Evolutionary conservation across 2,113 vertebrate genomes (phyloP), one percentile per base, ranked within the genome.

Genomic region (Hoplias malabaricus): DNA sequence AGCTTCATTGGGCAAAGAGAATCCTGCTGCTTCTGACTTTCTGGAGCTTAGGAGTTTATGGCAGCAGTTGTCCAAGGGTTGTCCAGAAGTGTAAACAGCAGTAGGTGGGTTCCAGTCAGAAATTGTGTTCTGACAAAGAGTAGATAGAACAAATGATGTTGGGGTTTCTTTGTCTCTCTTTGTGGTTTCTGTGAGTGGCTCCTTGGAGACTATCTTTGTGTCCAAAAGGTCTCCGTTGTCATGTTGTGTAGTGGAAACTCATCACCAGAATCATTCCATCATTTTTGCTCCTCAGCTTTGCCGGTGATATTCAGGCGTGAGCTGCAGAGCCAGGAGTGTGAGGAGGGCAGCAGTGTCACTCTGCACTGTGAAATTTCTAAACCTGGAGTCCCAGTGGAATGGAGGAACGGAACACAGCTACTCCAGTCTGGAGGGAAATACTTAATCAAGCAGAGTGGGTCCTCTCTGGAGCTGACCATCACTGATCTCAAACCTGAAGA

Each of bases 321-420:
- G 56, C 90, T 96, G 57, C 84, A 86, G 48, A 92, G 90, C 2
- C 88, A 89, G 82, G 90, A 93, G 59, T 85, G 82, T 36, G 90
- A 91, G 61, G 94, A 95, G 66, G 94, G 90, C 11, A 86, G 80
- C 33, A 86, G 82, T 71, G 84, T 92, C 59, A 93, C 86, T 0
- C 84, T 97, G 72, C 89, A 69, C 27, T 97, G 96, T 56, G 80
- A 92, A 79, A 90, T 97, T 65, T 95, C 93, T 9, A 94, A 94
- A 9, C 82, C 93, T 21, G 93, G 86, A 0, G 78, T 89, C 0
- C 86, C 91, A 0, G 92, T 96, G 56, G 91, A 93, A 43, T 98
- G 96, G 96, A 93, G 86, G 79, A 93, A 87, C 9, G 89, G 81
- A 65, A 73, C 61, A 50, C 82, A 88, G 57, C 48, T 89, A 16